A percentile compares a stretch with the other conserved stretches of the same genome.
phyloP scores from a whole-genome alignment of 2,888 invertebrate genomes.

The Zeuzera pyrina region DNA sequence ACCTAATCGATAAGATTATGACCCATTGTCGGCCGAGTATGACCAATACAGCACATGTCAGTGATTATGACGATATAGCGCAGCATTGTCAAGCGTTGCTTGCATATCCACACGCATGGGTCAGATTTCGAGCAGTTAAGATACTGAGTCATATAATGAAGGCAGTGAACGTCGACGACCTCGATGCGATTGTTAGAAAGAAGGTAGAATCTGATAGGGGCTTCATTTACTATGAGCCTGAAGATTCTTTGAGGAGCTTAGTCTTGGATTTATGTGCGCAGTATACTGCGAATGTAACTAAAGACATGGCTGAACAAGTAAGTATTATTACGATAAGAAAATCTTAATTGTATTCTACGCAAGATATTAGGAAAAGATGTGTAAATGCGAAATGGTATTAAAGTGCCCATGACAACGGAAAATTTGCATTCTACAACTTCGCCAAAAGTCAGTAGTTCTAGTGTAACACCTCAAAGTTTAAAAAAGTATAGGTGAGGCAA shows the following conservation, averaged over 20 bases:
- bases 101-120: slow-evolving; percentile 90
- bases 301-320: slow-evolving; percentile 82
- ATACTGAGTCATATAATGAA: slow-evolving; percentile 82
- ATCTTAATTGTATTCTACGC: too few species aligned
- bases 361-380: too few species aligned
- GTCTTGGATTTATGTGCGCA: slow-evolving; percentile 84
- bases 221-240: slow-evolving; percentile 76
- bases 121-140: slow-evolving; percentile 83
- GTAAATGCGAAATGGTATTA: too few species aligned
- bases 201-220: slow-evolving; percentile 53
- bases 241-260: slow-evolving; percentile 75
- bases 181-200: slow-evolving; percentile 62
- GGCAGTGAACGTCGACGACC: slow-evolving; percentile 73
- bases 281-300: slow-evolving; percentile 77
- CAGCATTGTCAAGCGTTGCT: slow-evolving; percentile 81
- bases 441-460: too few species aligned
- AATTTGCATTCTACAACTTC: too few species aligned
- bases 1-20: slow-evolving; percentile 79
- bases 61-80: slow-evolving; percentile 72
- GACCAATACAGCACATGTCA: slow-evolving; percentile 52
- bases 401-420: too few species aligned
- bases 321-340: too few species aligned
- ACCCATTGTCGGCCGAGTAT: slow-evolving; percentile 75
- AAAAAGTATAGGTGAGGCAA: too few species aligned
- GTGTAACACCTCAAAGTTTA: too few species aligned